phyloP scores from a whole-genome alignment of 1,140 invertebrate species.

The Drosophila parvula region DNA sequence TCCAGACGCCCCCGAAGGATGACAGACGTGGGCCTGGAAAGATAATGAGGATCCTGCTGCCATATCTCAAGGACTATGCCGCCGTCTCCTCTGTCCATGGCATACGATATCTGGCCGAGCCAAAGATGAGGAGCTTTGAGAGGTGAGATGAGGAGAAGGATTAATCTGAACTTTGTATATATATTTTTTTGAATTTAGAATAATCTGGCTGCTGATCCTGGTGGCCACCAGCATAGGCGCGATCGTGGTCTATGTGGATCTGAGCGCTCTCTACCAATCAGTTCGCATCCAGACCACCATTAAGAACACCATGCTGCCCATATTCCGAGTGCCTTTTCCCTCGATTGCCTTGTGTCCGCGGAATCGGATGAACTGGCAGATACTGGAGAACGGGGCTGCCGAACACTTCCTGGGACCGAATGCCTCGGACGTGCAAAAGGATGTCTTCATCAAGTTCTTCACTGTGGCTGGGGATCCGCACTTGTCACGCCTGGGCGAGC shows the following conservation, averaged over 20 bases:
- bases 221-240: slow-evolving; percentile 58
- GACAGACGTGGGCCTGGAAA: not conserved
- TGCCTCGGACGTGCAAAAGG: slow-evolving; percentile 15
- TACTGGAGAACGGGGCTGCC: slow-evolving; percentile 41
- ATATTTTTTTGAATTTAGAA: slow-evolving; percentile 19
- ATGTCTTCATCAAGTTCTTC: slow-evolving; percentile 65
- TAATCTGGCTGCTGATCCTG: slow-evolving; percentile 71
- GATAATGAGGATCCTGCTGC: slow-evolving; percentile 9
- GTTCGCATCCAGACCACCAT: slow-evolving; percentile 70
- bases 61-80: slow-evolving; percentile 71
- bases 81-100: slow-evolving; percentile 64
- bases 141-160: slow-evolving; percentile 35
- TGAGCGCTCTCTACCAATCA: slow-evolving; percentile 56
- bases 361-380: slow-evolving; percentile 58
- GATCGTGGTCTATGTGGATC: slow-evolving; percentile 62
- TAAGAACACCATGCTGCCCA: slow-evolving; percentile 62
- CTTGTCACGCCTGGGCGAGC: slow-evolving; percentile 35
- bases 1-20: not conserved
- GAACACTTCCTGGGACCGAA: slow-evolving; percentile 63
- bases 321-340: slow-evolving; percentile 66
- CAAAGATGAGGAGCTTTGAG: slow-evolving; percentile 62
- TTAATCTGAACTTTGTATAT: not conserved
- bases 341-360: slow-evolving; percentile 63
- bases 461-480: slow-evolving; percentile 39
- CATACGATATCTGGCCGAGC: slow-evolving; percentile 66